Percentiles rank a stretch among this genome's conserved stretches.
Conservation (phyloP, 2,797 vertebrate genomes). For the Triplophysa yarkandensis region DNA sequence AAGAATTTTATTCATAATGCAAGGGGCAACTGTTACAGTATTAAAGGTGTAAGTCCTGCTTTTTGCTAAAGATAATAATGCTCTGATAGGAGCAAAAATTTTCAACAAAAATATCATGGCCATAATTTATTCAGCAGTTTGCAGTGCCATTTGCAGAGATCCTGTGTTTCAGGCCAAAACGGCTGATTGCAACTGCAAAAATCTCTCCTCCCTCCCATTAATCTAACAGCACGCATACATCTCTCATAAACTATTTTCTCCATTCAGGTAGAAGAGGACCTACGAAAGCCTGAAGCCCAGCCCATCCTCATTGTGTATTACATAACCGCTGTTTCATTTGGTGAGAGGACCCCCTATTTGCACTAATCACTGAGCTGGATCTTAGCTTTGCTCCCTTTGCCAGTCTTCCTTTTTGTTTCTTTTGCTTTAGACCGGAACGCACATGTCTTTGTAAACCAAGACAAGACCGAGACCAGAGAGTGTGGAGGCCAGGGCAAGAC, state of each 20-base stretch:
- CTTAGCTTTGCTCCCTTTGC: conserved; percentile 1
- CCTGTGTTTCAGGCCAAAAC: background rate
- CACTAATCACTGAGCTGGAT: conserved; percentile 32
- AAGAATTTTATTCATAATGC: too few relatives aligned
- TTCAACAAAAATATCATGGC: background rate
- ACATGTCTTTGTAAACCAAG: too few relatives aligned
- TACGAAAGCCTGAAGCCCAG: conserved; percentile 18
- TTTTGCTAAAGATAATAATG: background rate
- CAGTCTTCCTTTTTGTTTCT: conserved; percentile 32
- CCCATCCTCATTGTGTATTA: conserved; percentile 18
- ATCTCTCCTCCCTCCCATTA: background rate
- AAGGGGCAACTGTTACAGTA: too few relatives aligned
- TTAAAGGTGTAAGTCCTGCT: too few relatives aligned
- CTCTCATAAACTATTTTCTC: conserved; percentile 15
- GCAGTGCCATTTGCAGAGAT: background rate
- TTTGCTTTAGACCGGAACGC: conserved; percentile 42
- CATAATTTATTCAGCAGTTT: background rate
- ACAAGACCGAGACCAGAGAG: too few relatives aligned
- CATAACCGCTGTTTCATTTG: conserved; percentile 38
- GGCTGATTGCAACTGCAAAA: background rate
- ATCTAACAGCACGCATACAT: background rate
- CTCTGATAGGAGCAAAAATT: too few relatives aligned
- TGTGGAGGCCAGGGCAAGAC: too few relatives aligned
- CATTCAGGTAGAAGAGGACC: conserved; percentile 10
- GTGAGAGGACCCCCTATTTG: conserved; percentile 15